These are phyloP conservation scores for Bucco capensis DNA, from an alignment of 2,113 vertebrate genomes.

Conservation along the genomic window DNA sequence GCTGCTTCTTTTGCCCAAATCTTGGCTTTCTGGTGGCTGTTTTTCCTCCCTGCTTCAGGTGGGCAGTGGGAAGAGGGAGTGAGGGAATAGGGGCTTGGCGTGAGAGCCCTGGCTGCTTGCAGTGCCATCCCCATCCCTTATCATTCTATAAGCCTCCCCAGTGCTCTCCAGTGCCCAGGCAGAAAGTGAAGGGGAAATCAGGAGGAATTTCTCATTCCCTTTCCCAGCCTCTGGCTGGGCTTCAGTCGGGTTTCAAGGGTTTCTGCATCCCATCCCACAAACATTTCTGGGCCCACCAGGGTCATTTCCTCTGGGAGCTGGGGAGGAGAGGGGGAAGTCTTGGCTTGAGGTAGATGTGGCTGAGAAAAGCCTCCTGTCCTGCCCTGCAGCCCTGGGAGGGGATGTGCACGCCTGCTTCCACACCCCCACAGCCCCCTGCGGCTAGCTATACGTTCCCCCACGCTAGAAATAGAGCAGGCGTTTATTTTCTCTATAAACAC, in stretches of 20 bases:
- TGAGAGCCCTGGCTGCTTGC: background rate
- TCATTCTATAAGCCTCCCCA: rapidly evolving
- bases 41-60: background rate
- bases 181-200: background rate
- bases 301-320: conserved; percentile 62
- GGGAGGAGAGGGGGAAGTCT: background rate
- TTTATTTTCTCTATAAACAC: conserved; percentile 40
- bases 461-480: background rate
- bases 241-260: background rate
- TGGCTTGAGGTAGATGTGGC: background rate
- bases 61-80: rapidly evolving
- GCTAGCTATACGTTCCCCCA: background rate
- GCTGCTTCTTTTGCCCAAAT: background rate
- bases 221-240: background rate
- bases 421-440: conserved; percentile 8
- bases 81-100: background rate
- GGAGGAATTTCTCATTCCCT: background rate
- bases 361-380: background rate
- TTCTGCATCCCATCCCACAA: conserved; percentile 39
- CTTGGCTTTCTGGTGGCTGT: background rate
- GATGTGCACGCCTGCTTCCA: background rate
- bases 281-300: background rate
- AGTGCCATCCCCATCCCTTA: background rate
- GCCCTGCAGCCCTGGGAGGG: conserved; percentile 9
- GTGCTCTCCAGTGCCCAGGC: background rate